Conservation (phyloP, 1,140 invertebrate genomes). For the Atta colombica region DNA sequence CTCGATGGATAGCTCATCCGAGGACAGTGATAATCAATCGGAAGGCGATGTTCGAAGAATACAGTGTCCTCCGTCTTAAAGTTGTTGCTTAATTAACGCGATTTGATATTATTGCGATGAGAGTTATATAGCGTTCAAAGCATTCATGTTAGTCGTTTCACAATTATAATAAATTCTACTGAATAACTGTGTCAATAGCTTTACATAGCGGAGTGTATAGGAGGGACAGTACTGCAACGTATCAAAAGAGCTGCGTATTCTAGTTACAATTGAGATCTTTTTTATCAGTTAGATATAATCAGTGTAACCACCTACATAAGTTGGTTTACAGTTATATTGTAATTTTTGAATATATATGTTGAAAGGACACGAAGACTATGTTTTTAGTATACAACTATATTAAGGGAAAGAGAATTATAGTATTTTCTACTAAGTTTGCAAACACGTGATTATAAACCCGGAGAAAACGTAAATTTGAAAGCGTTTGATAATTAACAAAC, state of each 20-base stretch:
- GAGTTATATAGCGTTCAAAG: slow-evolving; percentile 26
- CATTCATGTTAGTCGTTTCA: slow-evolving; percentile 35
- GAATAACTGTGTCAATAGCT: slow-evolving; percentile 39
- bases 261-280: slow-evolving; percentile 40
- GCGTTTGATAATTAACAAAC: slow-evolving; percentile 21
- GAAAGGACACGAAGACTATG: slow-evolving; percentile 7
- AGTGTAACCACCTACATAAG: slow-evolving; percentile 19
- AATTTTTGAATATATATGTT: slow-evolving; percentile 58
- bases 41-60: slow-evolving; percentile 57
- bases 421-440: slow-evolving; percentile 24
- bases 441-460: neutral
- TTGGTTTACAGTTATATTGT: slow-evolving; percentile 22
- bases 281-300: slow-evolving; percentile 40
- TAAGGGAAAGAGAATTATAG: neutral
- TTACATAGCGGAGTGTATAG: slow-evolving; percentile 37
- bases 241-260: slow-evolving; percentile 10
- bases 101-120: slow-evolving; percentile 32
- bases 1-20: slow-evolving; percentile 57
- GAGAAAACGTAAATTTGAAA: neutral
- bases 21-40: slow-evolving; percentile 66
- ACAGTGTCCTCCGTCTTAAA: slow-evolving; percentile 66
- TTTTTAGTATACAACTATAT: slow-evolving; percentile 35
- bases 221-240: neutral
- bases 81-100: slow-evolving; percentile 19
- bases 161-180: slow-evolving; percentile 41